These are phyloP conservation scores for Ommatoiulus sabulosus DNA, from an alignment of 2,888 invertebrate species.

Conservation along the genomic window DNA sequence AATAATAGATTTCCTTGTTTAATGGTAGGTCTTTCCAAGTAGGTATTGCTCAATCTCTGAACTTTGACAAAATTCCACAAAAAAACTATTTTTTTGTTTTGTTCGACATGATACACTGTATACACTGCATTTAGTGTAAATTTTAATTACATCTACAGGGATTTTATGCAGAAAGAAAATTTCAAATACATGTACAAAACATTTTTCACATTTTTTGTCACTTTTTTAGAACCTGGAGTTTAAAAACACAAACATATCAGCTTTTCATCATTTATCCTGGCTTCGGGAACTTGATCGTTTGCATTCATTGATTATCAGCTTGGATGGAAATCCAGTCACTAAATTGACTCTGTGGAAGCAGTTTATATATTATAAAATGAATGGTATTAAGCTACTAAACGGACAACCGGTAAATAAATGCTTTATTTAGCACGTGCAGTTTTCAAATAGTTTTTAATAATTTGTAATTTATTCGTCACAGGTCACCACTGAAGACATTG, in stretches of 20 bases:
- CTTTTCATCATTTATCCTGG: neutral
- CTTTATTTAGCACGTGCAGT: neutral
- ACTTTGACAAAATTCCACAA: too few species aligned
- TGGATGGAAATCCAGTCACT: constrained; percentile 9
- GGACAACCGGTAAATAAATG: neutral
- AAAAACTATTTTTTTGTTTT: neutral
- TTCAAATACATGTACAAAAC: too few species aligned
- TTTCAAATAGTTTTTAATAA: neutral
- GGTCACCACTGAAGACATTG: neutral
- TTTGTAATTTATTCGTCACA: neutral
- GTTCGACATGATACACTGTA: neutral
- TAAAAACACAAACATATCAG: constrained; percentile 6
- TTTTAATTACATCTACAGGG: too few species aligned
- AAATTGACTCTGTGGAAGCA: neutral
- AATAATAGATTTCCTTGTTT: constrained; percentile 25
- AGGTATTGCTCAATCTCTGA: neutral
- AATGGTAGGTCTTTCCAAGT: neutral
- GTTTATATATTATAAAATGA: constrained; percentile 16
- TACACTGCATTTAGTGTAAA: too few species aligned
- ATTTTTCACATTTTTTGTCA: too few species aligned
- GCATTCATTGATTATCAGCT: constrained; percentile 7
- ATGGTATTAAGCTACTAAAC: neutral
- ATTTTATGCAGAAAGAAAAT: too few species aligned
- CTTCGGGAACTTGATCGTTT: constrained; percentile 5
- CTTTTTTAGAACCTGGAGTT: constrained; percentile 1